These are phyloP conservation scores for Hassar affinis DNA, from an alignment of 2,113 vertebrate species.

Conservation along the genomic window DNA sequence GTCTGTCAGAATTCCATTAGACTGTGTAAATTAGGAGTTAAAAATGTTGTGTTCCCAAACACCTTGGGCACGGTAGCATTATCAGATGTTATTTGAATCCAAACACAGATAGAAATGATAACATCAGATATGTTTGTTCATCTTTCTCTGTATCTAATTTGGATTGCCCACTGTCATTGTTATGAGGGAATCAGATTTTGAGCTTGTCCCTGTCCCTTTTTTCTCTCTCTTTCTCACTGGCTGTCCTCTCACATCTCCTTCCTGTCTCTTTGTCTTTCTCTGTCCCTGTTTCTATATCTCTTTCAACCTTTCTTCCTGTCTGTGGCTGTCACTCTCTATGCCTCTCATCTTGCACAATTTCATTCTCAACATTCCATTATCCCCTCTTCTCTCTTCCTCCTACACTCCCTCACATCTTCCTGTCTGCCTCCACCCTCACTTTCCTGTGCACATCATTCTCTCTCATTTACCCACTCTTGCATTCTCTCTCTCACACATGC, in stretches of 20 bases:
- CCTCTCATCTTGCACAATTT: conserved; percentile 15
- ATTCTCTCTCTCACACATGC: background rate
- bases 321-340: conserved; percentile 24
- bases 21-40: conserved; percentile 25
- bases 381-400: conserved; percentile 24
- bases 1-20: conserved; percentile 40
- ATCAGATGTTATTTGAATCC: conserved; percentile 51
- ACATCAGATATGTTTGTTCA: conserved; percentile 22
- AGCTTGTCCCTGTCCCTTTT: background rate
- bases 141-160: conserved; percentile 41
- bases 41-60: conserved; percentile 37
- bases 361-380: conserved; percentile 26
- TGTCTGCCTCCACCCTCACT: conserved; percentile 22
- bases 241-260: conserved; percentile 42
- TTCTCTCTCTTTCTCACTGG: background rate
- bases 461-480: background rate
- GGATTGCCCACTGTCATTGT: conserved; percentile 20
- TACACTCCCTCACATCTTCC: conserved; percentile 1
- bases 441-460: conserved; percentile 13
- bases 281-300: conserved; percentile 30
- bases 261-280: conserved; percentile 16
- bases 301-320: conserved; percentile 25
- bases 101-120: conserved; percentile 24
- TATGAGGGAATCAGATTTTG: conserved; percentile 35
- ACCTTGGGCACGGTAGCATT: conserved; percentile 44